A percentile compares a stretch with the other conserved stretches of the same genome.
phyloP scores from a whole-genome alignment of 2,888 invertebrate genomes.

The Melinopterus prodromus region DNA sequence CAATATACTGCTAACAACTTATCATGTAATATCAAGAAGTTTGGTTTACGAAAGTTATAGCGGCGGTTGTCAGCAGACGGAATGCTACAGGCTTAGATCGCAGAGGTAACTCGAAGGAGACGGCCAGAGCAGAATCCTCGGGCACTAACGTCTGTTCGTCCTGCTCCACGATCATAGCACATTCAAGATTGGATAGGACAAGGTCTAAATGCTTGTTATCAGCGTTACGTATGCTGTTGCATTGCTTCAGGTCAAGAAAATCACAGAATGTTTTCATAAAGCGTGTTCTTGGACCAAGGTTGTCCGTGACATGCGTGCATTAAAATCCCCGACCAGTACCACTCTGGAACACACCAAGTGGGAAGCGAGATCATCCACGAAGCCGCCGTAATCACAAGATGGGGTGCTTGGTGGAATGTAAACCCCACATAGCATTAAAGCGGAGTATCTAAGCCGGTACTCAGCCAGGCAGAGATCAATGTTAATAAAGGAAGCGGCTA shows the following conservation, averaged over 20 bases:
- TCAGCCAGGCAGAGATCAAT: too few relatives aligned
- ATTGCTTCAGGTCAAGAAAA: constrained; percentile 16
- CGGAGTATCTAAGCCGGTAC: too few relatives aligned
- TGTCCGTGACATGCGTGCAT: neutral
- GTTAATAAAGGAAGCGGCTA: too few relatives aligned
- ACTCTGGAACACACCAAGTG: neutral
- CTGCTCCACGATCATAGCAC: constrained; percentile 9
- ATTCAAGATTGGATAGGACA: neutral
- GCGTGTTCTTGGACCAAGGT: too few relatives aligned
- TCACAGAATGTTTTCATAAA: constrained; percentile 6
- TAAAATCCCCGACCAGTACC: constrained; percentile 8
- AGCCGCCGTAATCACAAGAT: neutral
- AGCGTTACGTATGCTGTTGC: constrained; percentile 6
- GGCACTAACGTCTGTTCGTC: constrained; percentile 13
- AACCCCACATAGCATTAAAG: neutral
- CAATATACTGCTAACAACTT: constrained; percentile 4
- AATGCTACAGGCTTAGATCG: neutral
- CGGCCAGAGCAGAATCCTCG: constrained; percentile 4
- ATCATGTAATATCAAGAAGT: neutral
- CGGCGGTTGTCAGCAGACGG: neutral
- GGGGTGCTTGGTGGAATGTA: neutral
- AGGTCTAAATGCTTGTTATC: neutral
- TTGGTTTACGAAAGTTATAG: constrained; percentile 9
- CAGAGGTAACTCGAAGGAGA: neutral
- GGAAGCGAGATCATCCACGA: neutral